Evolutionary conservation across 2,113 vertebrate genomes (phyloP).

Genomic region (Hemiprocne comata): DNA sequence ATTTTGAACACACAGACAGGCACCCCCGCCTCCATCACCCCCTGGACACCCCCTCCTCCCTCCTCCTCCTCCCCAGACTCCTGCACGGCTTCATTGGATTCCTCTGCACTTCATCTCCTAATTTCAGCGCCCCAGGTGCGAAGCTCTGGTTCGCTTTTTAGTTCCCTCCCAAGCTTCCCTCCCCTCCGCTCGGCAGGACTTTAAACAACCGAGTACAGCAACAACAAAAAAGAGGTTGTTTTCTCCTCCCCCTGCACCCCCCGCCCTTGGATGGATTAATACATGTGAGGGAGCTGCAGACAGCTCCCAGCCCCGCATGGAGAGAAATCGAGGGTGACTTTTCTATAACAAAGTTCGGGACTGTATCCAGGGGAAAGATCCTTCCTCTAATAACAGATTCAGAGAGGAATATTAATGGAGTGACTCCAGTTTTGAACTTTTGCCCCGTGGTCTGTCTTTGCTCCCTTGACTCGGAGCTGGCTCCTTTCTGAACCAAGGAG

Average conservation of each 20-base stretch:
- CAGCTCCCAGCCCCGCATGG: neutral
- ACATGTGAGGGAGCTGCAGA: slow-evolving; percentile 4
- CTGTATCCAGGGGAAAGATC: slow-evolving; percentile 51
- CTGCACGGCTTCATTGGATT: neutral
- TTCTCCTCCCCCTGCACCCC: neutral
- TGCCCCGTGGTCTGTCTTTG: slow-evolving; percentile 66
- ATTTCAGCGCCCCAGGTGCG: slow-evolving; percentile 52
- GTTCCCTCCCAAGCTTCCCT: slow-evolving; percentile 34
- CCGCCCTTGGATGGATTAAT: slow-evolving; percentile 2
- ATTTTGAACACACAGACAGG: neutral
- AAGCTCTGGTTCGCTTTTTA: slow-evolving; percentile 29
- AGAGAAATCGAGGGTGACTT: slow-evolving; percentile 14
- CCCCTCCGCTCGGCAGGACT: slow-evolving; percentile 19
- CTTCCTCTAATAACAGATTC: slow-evolving; percentile 53
- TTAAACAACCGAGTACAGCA: slow-evolving; percentile 7
- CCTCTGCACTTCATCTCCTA: slow-evolving; percentile 28
- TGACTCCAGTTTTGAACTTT: slow-evolving; percentile 67
- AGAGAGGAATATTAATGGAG: slow-evolving; percentile 58
- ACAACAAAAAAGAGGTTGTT: slow-evolving; percentile 31
- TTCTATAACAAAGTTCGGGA: slow-evolving; percentile 54
- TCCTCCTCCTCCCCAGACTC: neutral
- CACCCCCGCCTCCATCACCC: neutral
- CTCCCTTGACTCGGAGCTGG: slow-evolving; percentile 6
- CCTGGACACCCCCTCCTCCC: neutral
- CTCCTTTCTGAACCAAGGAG: slow-evolving; percentile 1